Percentiles rank a stretch among this genome's conserved stretches.
Conservation (phyloP, 23 tunicate genomes). For the Trididemnum miniatum region DNA sequence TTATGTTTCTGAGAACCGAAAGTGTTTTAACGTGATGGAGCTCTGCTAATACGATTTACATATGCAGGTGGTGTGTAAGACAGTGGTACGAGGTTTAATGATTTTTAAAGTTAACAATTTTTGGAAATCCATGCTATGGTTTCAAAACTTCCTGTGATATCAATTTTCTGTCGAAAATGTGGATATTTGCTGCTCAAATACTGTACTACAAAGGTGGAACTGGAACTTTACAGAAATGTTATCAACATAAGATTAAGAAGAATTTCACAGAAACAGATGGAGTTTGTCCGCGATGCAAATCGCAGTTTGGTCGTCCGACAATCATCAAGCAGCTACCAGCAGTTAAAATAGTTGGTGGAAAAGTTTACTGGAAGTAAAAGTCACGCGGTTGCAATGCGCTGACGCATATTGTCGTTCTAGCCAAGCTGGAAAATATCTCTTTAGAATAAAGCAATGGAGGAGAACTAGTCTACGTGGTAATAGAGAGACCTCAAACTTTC, state of each 20-base stretch:
- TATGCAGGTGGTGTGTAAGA: no score
- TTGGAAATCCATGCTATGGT: conserved; percentile 27
- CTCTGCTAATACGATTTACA: no score
- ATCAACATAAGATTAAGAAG: conserved; percentile 39
- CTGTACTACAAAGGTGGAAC: conserved; percentile 64
- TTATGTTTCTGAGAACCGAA: no score
- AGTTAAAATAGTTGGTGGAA: conserved; percentile 69
- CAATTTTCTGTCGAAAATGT: conserved; percentile 69
- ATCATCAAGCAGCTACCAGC: conserved; percentile 66
- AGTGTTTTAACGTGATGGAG: no score
- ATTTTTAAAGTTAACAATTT: no score
- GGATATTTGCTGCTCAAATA: conserved; percentile 45
- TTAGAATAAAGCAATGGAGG: no score
- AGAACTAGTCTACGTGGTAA: no score
- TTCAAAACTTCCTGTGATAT: conserved; percentile 33
- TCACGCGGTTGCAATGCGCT: no score
- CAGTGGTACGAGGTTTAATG: no score
- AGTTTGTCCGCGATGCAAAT: conserved; percentile 51
- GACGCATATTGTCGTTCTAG: no score
- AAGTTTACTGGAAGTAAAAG: conserved; percentile 47
- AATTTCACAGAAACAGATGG: conserved; percentile 50
- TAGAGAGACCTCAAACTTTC: no score
- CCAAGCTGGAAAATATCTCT: no score
- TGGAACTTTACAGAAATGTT: conserved; percentile 59
- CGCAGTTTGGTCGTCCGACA: conserved; percentile 55